Evolutionary conservation across 2,888 invertebrate genomes (phyloP), one percentile per base, ranked within the genome.

Genomic region (Fragum whitleyi): DNA sequence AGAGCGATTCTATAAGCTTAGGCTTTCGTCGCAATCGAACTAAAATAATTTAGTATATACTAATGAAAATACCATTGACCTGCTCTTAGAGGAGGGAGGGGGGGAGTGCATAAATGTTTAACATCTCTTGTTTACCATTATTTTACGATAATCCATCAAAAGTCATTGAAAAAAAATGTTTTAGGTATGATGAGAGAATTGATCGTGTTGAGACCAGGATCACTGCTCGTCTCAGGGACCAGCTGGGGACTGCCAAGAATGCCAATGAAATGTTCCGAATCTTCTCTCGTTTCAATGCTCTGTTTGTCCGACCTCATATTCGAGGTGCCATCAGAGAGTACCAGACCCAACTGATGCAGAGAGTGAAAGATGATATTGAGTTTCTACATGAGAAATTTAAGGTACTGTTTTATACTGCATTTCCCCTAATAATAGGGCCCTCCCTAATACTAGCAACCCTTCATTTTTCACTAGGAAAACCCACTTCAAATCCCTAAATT

Each of bases 211-310:
- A 99, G 95, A 97, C 99, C 0, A 96, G 98, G 86, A 99, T 99
- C 90, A 99, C 99, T 0, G 98, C 99, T 0, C 97, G 98, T 93
- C 95, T 99, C 6, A 96, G 99, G 78, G 99, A 99, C 94, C 99
- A 99, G 94, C 95, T 99, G 51, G 99, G 99, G 71, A 98, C 98
- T 0, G 99, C 99, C 0, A 98, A 98, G 95, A 99, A 99, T 95
- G 99, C 99, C 26, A 99, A 99, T 93, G 99, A 99, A 88, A 99
- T 99, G 99, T 99, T 99, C 95, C 96, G 98, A 76, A 99, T 99
- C 91, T 96, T 95, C 95, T 98, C 98, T 0, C 96, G 99, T 23
- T 99, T 99, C 95, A 99, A 99, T 94, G 99, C 99, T 0, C 95
- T 99, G 70, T 99, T 99, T 95, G 98, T 99, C 14, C 96, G 99